Evolutionary conservation across 2,888 invertebrate genomes (phyloP).

Genomic region (Maniola hyperantus): DNA sequence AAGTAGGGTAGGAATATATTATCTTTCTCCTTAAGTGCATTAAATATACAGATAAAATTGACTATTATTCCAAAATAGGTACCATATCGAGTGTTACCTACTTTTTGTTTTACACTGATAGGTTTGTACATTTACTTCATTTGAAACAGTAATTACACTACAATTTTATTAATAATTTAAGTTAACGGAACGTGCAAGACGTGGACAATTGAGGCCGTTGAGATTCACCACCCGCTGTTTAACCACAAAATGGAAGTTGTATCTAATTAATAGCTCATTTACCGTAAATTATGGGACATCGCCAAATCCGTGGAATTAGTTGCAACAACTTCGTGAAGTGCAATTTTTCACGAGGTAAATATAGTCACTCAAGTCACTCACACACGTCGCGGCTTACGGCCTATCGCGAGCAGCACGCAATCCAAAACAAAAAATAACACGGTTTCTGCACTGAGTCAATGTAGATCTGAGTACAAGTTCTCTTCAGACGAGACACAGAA

Average conservation of each 20-base stretch:
- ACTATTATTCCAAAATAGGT: background rate
- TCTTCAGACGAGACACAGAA: constrained; percentile 61
- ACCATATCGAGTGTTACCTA: constrained; percentile 28
- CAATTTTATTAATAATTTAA: constrained; percentile 28
- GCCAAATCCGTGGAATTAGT: constrained; percentile 58
- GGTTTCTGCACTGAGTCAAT: constrained; percentile 73
- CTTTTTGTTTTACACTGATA: background rate
- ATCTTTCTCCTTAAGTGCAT: background rate
- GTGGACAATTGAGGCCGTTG: constrained; percentile 68
- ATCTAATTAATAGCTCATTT: constrained; percentile 57
- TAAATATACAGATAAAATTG: background rate
- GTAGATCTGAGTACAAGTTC: constrained; percentile 59
- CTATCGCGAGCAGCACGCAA: constrained; percentile 75
- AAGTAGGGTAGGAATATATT: background rate
- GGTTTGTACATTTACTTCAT: constrained; percentile 1
- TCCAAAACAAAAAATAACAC: constrained; percentile 78
- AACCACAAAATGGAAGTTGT: constrained; percentile 53
- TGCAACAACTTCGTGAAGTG: constrained; percentile 68
- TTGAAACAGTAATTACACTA: constrained; percentile 4
- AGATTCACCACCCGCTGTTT: constrained; percentile 65
- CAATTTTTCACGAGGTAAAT: constrained; percentile 73
- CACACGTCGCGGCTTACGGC: constrained; percentile 71
- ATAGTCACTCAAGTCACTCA: constrained; percentile 81
- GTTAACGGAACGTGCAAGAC: constrained; percentile 63
- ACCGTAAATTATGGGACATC: constrained; percentile 71